phyloP scores from a whole-genome alignment of 2,888 invertebrate species.

The Myathropa florea region DNA sequence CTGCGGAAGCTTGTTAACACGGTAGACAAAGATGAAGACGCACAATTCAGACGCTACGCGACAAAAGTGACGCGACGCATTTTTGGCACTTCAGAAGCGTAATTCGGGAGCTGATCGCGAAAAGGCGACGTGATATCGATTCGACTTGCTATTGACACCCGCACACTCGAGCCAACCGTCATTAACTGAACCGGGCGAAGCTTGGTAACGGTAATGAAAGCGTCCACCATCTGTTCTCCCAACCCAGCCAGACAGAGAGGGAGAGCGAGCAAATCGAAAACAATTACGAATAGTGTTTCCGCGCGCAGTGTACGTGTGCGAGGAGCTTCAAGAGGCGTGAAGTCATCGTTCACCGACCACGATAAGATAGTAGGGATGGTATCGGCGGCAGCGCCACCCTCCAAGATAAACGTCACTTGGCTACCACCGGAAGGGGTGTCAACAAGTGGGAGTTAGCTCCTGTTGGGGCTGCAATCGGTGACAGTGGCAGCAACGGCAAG shows the following conservation, averaged over 20 bases:
- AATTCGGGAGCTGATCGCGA: background rate
- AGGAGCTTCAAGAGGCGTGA: slow-evolving; percentile 33
- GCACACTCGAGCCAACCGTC: slow-evolving; percentile 31
- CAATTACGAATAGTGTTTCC: slow-evolving; percentile 6
- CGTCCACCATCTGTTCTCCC: slow-evolving; percentile 7
- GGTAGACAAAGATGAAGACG: background rate
- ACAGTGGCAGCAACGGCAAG: background rate
- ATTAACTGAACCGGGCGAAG: slow-evolving; percentile 53
- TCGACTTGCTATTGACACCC: slow-evolving; percentile 22
- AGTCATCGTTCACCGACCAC: slow-evolving; percentile 1
- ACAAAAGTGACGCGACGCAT: background rate
- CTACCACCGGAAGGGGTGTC: background rate
- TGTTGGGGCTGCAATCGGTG: background rate
- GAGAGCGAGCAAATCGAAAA: slow-evolving; percentile 21
- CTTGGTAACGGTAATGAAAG: slow-evolving; percentile 33
- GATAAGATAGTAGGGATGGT: slow-evolving; percentile 48
- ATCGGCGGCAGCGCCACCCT: slow-evolving; percentile 14
- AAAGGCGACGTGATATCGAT: too few relatives aligned
- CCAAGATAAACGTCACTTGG: background rate
- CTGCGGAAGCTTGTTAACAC: background rate
- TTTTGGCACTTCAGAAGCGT: background rate
- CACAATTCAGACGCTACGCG: background rate
- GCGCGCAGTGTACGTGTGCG: background rate
- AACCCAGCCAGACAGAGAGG: background rate
- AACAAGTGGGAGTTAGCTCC: background rate